These are phyloP conservation scores for Andrena chrysosceles DNA, from an alignment of 2,888 invertebrate genomes.

Conservation along the genomic window DNA sequence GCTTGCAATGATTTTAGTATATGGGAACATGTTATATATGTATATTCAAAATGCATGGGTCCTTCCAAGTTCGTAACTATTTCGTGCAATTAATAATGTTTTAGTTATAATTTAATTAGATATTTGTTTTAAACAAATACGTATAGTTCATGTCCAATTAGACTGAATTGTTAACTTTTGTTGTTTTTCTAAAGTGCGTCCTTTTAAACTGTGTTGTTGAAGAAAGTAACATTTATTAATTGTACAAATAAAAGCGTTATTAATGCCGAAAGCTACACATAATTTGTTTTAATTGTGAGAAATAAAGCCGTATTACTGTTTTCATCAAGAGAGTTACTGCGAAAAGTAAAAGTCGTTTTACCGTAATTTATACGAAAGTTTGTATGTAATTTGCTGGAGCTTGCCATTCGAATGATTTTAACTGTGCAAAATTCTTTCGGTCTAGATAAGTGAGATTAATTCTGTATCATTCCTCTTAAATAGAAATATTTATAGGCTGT, in stretches of 20 bases:
- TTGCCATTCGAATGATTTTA: constrained; percentile 22
- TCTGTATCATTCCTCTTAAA: constrained; percentile 44
- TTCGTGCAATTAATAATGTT: constrained; percentile 46
- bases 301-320: constrained; percentile 46
- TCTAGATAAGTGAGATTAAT: constrained; percentile 21
- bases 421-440: constrained; percentile 15
- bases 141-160: constrained; percentile 8
- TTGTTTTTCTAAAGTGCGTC: constrained; percentile 16
- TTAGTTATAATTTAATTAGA: constrained; percentile 34
- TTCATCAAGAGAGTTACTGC: constrained; percentile 19
- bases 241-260: constrained; percentile 48
- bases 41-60: constrained; percentile 39
- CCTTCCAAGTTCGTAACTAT: constrained; percentile 27
- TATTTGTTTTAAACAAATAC: constrained; percentile 29
- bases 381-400: neutral
- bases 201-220: constrained; percentile 37
- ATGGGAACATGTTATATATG: constrained; percentile 10
- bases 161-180: constrained; percentile 16
- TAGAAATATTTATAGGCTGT: constrained; percentile 11
- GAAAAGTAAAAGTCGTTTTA: constrained; percentile 11
- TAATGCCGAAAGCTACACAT: constrained; percentile 40
- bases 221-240: constrained; percentile 28
- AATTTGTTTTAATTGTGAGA: constrained; percentile 51
- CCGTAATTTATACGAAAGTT: constrained; percentile 30
- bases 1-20: constrained; percentile 2